Evolutionary conservation across 1,140 invertebrate genomes (phyloP), one percentile per base, ranked within the genome.

Genomic region (Bombus soroeensis): DNA sequence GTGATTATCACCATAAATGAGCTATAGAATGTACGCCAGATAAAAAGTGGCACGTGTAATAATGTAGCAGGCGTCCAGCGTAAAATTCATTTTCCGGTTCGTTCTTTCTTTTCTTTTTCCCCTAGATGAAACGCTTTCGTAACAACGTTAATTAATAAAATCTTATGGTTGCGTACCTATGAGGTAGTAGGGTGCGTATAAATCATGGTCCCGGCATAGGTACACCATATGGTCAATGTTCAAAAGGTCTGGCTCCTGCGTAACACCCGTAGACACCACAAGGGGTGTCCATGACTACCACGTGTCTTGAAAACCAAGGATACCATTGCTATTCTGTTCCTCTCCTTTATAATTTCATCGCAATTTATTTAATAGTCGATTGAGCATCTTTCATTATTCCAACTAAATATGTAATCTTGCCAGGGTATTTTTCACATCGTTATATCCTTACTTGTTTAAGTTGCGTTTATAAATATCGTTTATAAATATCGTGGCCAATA

Each of bases 141-240:
- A 71, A 87, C 79, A 83, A 64, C 62, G 68, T 75, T 89, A 92
- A 92, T 91, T 92, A 92, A 92, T 91, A 87, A 92, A 92, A 89
- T 91, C 91, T 91, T 87, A 90, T 81, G 88, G 72, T 74, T 81
- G 81, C 90, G 66, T 90, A 87, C 82, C 79, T 87, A 82, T 57
- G 32, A 86, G 74, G 78, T 41, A 71, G 59, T 59, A 77, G 87
- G 84, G 78, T 86, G 57, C 73, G 73, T 87, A 91, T 91, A 91
- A 92, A 92, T 92, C 92, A 92, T 92, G 82, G 87, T 71, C 34
- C 32, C 80, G 73, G 43, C 73, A 87, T 77, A 47, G 89, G 77
- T 59, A 32, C 81, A 88, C 91, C 92, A 92, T 92, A 92, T 93
- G 92, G 92, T 83, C 86, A 86, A 89, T 71, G 89, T 85, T 93